A percentile compares a stretch with the other conserved stretches of the same genome.
phyloP scores from a whole-genome alignment of 2,888 invertebrate species.

The Lutraria lutraria region DNA sequence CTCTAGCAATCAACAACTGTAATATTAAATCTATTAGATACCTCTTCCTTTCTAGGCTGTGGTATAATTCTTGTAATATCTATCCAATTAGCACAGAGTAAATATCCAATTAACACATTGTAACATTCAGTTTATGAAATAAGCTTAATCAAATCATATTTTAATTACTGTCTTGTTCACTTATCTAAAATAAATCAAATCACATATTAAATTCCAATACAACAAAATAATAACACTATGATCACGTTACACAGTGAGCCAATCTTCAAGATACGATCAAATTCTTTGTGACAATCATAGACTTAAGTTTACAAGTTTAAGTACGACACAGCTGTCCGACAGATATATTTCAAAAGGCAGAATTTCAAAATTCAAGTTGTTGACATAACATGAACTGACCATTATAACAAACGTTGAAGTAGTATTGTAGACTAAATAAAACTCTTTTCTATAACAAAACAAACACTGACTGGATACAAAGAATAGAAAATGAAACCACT shows the following conservation, averaged over 20 bases:
- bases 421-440: constrained; percentile 20
- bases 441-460: constrained; percentile 3
- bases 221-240: background rate
- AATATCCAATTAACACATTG: no score
- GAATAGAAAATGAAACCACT: background rate
- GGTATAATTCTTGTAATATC: no score
- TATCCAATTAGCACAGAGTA: no score
- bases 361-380: constrained; percentile 33
- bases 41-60: no score
- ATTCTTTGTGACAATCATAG: background rate
- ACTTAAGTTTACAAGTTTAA: constrained; percentile 9
- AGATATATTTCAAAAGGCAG: constrained; percentile 34
- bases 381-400: constrained; percentile 40
- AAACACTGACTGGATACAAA: background rate
- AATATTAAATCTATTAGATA: no score
- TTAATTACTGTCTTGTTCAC: background rate
- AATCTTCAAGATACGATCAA: background rate
- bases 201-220: background rate
- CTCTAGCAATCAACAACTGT: no score
- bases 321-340: background rate
- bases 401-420: background rate
- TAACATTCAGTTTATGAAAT: no score
- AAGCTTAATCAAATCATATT: background rate
- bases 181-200: background rate
- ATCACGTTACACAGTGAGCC: background rate